These are phyloP conservation scores for Pyrocephalus nanus DNA, from an alignment of 2,797 vertebrate species.

Conservation along the genomic window DNA sequence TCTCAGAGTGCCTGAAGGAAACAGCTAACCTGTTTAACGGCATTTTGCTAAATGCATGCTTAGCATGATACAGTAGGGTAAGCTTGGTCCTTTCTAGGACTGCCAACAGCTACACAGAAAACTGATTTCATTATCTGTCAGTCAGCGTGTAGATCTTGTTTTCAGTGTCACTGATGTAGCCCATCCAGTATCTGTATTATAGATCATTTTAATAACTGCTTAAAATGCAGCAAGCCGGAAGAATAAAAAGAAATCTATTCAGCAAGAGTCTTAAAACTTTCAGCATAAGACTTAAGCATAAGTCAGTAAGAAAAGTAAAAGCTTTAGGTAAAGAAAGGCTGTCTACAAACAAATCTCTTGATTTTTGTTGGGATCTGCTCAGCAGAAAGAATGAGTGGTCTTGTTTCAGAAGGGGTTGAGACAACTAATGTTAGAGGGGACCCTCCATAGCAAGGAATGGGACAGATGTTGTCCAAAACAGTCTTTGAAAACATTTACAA, in stretches of 20 bases:
- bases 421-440: neutral
- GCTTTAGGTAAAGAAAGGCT: neutral
- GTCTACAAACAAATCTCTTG: neutral
- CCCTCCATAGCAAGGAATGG: neutral
- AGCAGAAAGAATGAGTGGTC: accelerated
- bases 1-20: neutral
- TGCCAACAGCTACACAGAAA: neutral
- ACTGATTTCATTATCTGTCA: neutral
- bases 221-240: neutral
- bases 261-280: neutral
- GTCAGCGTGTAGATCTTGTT: neutral
- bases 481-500: neutral
- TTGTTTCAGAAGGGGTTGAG: neutral
- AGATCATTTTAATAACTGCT: neutral
- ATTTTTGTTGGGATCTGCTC: neutral
- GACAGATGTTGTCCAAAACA: neutral
- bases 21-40: neutral
- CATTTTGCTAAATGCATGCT: neutral
- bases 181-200: neutral
- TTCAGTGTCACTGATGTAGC: neutral
- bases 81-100: neutral
- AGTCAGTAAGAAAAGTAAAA: neutral
- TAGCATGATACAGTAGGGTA: neutral
- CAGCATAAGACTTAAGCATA: neutral
- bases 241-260: neutral